Percentiles rank a stretch among this genome's conserved stretches.
Evolutionary conservation across 2,113 vertebrate species (phyloP).

Genomic region (Anhinga rufa): DNA sequence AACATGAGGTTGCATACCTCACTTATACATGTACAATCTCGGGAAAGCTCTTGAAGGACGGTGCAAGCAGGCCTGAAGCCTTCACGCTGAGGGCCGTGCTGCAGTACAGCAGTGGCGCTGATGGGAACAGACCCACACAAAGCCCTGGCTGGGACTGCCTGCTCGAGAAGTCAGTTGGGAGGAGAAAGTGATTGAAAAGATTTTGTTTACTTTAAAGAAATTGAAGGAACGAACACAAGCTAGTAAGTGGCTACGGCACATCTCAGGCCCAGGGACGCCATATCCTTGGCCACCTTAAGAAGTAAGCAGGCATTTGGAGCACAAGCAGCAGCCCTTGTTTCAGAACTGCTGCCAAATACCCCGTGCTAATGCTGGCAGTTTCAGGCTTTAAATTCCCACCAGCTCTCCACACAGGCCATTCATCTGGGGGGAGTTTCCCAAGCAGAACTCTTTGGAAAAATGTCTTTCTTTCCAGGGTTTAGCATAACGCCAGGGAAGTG

Average conservation of each 20-base stretch:
- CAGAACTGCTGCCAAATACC: not conserved
- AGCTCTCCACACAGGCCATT: not conserved
- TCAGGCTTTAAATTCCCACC: not conserved
- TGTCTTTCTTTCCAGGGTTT: constrained; percentile 1
- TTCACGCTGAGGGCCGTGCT: accelerated
- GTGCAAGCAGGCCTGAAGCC: not conserved
- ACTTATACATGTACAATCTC: not conserved
- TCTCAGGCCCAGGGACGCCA: not conserved
- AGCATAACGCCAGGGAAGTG: constrained; percentile 38
- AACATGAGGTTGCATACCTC: not conserved
- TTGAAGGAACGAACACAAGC: not conserved
- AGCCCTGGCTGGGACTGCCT: not conserved
- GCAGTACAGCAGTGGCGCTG: not conserved
- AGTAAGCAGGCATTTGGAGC: not conserved
- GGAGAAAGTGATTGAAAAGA: not conserved
- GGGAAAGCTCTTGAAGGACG: not conserved
- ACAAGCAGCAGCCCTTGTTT: not conserved
- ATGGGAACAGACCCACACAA: not conserved
- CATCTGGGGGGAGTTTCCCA: not conserved
- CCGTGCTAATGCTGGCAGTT: not conserved
- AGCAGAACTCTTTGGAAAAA: not conserved
- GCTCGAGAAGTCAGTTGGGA: not conserved
- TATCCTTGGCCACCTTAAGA: not conserved
- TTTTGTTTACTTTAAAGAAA: not conserved
- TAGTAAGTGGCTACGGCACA: not conserved